Base-by-base conservation (phyloP, 2,888 invertebrate genomes). In the Pachydiplax longipennis region DNA sequence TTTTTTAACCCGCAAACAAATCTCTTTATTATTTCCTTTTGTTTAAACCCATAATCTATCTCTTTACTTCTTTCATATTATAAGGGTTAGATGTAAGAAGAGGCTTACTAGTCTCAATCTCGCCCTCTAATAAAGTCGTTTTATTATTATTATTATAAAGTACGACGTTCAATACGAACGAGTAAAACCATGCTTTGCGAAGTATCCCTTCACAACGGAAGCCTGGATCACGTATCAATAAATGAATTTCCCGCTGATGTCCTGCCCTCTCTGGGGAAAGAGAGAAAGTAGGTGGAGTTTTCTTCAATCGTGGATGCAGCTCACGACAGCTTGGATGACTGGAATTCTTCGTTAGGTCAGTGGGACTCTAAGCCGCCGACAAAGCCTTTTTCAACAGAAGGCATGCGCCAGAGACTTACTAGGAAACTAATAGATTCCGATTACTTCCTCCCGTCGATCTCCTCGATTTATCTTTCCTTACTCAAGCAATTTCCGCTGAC, bases 301-400 rank as follows among this genome's bases (percentile, higher is more conserved):
- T 73, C 31, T 73, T 73, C 31, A 31, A 87, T 87, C 87, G 37
- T n/a, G 61, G 87, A 87, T 87, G 58, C 87, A n/a, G 37, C 65
- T 87, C 87, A 87, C 87, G 87, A 87, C 61, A 58, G 61, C 13
- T 37, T 37, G 87, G 37, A 37, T 61, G 61, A 31, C 87, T 22
- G 61, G 31, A 3, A 58, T 53, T 87, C 58, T 37, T 61, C 87
- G 58, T 58, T 87, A 65, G 87, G 87, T 87, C 87, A 87, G 87
- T 87, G 61, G 87, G 87, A 65, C 87, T 87, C 87, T n/a, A 61
- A 65, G 61, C 87, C 22, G 37, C 87, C 87, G 61, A 37, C 37
- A 61, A 87, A 87, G 87, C 37, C 65, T 87, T 87, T 87, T 87
- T 61, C n/a, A 61, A 73, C 31, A 87, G 61, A 61, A 58, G 87